These are phyloP conservation scores for Mustelus asterias DNA, from an alignment of 2,113 vertebrate species.

Conservation along the genomic window DNA sequence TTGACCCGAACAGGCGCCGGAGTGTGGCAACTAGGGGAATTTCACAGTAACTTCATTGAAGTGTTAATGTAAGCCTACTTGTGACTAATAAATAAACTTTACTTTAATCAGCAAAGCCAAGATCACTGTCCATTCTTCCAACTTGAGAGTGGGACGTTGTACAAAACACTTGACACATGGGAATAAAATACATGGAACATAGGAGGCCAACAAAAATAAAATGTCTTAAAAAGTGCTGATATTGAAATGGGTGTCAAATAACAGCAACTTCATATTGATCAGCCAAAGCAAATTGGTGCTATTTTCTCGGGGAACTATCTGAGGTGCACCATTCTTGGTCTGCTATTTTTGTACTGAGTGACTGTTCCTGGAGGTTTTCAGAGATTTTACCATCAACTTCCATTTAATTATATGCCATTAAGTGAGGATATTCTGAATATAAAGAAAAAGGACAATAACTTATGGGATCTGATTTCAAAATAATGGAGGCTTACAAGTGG, in stretches of 20 bases:
- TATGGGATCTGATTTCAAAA: not conserved
- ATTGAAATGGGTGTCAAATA: too few relatives aligned
- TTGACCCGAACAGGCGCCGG: too few relatives aligned
- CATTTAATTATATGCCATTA: not conserved
- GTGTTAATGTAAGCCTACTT: too few relatives aligned
- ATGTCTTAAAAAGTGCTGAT: too few relatives aligned
- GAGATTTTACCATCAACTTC: not conserved
- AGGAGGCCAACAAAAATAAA: not conserved
- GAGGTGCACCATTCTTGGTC: too few relatives aligned
- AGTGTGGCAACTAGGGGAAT: too few relatives aligned
- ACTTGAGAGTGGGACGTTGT: not conserved
- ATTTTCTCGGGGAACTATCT: too few relatives aligned
- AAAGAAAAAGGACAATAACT: not conserved
- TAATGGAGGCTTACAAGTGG: not conserved
- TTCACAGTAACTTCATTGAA: too few relatives aligned
- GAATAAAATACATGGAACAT: not conserved
- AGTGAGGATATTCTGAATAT: not conserved
- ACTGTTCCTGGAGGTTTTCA: not conserved
- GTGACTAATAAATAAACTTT: too few relatives aligned
- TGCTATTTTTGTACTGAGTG: not conserved
- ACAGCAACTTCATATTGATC: too few relatives aligned
- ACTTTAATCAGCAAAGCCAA: not conserved
- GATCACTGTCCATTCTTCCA: not conserved
- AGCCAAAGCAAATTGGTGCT: too few relatives aligned
- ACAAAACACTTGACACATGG: not conserved